Evolutionary conservation across 2,888 invertebrate species (phyloP).

Genomic region (Hypomecis atomaria): DNA sequence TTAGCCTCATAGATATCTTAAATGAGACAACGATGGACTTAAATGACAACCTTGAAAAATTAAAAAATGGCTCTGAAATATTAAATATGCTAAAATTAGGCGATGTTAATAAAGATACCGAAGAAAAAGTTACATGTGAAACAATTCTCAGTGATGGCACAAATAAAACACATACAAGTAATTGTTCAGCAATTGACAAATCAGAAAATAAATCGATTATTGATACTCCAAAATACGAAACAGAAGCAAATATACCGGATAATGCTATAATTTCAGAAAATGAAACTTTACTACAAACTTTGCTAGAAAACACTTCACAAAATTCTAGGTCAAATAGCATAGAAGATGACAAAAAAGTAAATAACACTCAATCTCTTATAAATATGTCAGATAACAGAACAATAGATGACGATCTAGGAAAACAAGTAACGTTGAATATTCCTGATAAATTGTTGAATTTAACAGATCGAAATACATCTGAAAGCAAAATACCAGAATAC

Average conservation of each 20-base stretch:
- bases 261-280: not conserved
- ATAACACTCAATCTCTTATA: too few species aligned
- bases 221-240: not conserved
- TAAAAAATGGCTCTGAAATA: not conserved
- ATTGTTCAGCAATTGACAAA: not conserved
- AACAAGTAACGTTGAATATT: too few species aligned
- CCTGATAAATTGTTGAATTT: not conserved
- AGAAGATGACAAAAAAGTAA: too few species aligned
- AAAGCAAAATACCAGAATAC: not conserved
- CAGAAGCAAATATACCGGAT: not conserved
- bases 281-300: not conserved
- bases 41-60: not conserved
- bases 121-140: not conserved
- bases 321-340: too few species aligned
- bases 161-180: not conserved
- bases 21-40: conserved; percentile 5
- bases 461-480: not conserved
- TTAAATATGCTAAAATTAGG: not conserved
- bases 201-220: too few species aligned
- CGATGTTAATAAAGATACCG: not conserved
- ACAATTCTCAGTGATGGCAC: not conserved
- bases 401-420: not conserved
- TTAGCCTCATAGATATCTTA: conserved; percentile 11
- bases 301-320: not conserved
- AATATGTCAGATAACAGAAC: too few species aligned